phyloP scores from a whole-genome alignment of 2,888 invertebrate genomes.

The Nomada fabriciana region DNA sequence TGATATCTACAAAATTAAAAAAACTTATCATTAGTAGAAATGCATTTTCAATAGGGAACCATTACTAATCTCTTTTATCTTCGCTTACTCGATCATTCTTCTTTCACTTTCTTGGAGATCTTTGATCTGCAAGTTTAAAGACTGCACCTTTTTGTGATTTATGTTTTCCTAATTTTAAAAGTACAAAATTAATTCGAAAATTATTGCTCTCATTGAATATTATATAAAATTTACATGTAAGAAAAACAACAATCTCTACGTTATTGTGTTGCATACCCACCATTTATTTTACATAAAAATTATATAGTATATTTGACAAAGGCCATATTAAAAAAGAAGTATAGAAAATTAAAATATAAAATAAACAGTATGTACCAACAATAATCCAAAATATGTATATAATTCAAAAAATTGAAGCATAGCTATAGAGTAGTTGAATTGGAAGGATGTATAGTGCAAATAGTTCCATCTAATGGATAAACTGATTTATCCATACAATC shows the following conservation, averaged over 20 bases:
- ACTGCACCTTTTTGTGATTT: slow-evolving; percentile 65
- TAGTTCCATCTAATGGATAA: slow-evolving; percentile 51
- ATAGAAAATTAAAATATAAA: slow-evolving; percentile 48
- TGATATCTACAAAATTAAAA: slow-evolving; percentile 68
- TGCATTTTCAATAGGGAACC: background rate
- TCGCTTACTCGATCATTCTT: slow-evolving; percentile 70
- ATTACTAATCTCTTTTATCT: background rate
- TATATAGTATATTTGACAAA: slow-evolving; percentile 45
- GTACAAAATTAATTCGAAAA: slow-evolving; percentile 31
- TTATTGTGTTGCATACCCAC: slow-evolving; percentile 24
- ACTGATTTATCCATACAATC: slow-evolving; percentile 47
- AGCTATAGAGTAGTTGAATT: slow-evolving; percentile 18
- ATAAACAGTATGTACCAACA: slow-evolving; percentile 28
- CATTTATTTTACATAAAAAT: slow-evolving; percentile 55
- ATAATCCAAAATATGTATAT: background rate
- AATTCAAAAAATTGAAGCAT: slow-evolving; percentile 12
- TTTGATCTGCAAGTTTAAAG: slow-evolving; percentile 69
- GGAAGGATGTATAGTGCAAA: slow-evolving; percentile 34
- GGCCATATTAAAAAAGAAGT: slow-evolving; percentile 54
- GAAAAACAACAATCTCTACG: slow-evolving; percentile 22
- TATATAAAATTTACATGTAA: slow-evolving; percentile 3
- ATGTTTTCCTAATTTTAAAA: slow-evolving; percentile 71
- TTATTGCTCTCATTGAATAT: background rate
- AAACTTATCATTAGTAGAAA: background rate
- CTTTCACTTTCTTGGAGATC: slow-evolving; percentile 73